phyloP scores from a whole-genome alignment of 35 echinoderm and acorn worm species.

The Lytechinus pictus region DNA sequence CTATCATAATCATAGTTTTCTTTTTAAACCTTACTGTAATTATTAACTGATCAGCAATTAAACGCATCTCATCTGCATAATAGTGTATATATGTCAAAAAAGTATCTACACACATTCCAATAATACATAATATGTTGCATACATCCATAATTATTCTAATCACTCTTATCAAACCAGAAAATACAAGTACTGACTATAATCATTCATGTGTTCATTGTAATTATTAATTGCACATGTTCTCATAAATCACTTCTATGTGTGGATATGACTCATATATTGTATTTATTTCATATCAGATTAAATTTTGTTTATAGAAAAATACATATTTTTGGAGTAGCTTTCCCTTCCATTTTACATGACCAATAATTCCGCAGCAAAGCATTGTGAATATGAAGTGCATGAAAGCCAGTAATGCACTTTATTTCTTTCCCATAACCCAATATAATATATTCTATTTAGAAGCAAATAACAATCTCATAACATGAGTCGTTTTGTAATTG shows the following conservation, averaged over 20 bases:
- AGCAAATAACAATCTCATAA: too few relatives aligned
- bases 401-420: too few relatives aligned
- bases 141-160: not conserved
- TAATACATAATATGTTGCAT: not conserved
- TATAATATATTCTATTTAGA: too few relatives aligned
- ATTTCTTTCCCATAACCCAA: too few relatives aligned
- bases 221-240: not conserved
- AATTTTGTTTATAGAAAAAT: not conserved
- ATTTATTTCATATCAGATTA: not conserved
- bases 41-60: not conserved
- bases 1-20: not conserved
- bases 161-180: slow-evolving; percentile 4
- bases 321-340: not conserved
- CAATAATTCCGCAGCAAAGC: not conserved
- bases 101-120: not conserved
- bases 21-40: not conserved
- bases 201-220: not conserved
- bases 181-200: slow-evolving; percentile 8
- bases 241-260: not conserved
- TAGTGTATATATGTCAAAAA: not conserved
- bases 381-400: not conserved
- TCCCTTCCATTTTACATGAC: not conserved
- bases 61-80: not conserved
- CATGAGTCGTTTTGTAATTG: too few relatives aligned
- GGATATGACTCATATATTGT: not conserved